phyloP scores from a whole-genome alignment of 2,797 vertebrate genomes.

The Tiaroga cobitis region DNA sequence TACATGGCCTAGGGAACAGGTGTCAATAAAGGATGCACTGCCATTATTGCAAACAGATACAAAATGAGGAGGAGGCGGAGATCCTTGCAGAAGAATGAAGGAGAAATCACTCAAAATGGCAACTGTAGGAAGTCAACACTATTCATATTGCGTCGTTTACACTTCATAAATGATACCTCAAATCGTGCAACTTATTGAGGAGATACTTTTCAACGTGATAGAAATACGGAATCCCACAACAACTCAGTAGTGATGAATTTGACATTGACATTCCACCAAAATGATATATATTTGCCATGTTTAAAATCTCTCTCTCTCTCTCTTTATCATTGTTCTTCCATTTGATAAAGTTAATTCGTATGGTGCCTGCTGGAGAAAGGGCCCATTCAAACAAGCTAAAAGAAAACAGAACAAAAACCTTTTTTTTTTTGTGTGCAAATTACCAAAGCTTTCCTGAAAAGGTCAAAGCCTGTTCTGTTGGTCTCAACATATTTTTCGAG shows the following conservation, averaged over 20 bases:
- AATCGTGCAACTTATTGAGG: background rate
- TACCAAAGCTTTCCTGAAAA: conserved; percentile 43
- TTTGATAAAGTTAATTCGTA: background rate
- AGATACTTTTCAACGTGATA: background rate
- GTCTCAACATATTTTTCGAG: conserved; percentile 28
- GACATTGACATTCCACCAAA: too few species aligned
- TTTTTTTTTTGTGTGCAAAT: conserved; percentile 3
- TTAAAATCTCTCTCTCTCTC: background rate
- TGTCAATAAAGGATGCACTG: conserved; percentile 26
- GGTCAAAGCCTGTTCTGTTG: conserved; percentile 42
- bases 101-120: conserved; percentile 19
- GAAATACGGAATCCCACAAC: background rate
- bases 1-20: conserved; percentile 20
- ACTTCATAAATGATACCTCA: background rate
- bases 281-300: background rate
- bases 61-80: conserved; percentile 26
- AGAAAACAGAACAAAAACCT: conserved; percentile 39
- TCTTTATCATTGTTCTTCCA: background rate
- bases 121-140: background rate
- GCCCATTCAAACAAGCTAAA: conserved; percentile 13
- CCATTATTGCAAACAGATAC: conserved; percentile 32
- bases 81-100: background rate
- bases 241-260: background rate
- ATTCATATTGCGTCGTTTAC: background rate
- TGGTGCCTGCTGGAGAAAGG: background rate